Conservation (phyloP, 2,797 vertebrate genomes). For the Halcyon leucocephala region DNA sequence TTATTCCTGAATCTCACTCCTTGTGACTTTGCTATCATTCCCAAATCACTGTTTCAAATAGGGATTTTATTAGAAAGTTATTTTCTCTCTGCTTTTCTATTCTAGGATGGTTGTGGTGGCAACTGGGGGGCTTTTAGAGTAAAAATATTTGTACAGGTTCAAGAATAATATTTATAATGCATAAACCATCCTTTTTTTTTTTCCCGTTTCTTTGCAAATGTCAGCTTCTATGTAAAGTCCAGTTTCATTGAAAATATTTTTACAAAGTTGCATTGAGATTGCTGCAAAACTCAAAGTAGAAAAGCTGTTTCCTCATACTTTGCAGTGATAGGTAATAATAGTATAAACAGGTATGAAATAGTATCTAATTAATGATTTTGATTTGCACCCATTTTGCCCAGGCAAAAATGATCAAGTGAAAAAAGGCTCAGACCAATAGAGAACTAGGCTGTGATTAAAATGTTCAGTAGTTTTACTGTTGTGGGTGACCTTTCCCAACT, state of each 20-base stretch:
- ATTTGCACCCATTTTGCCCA: not conserved
- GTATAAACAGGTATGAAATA: not conserved
- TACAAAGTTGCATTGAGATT: not conserved
- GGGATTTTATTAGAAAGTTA: not conserved
- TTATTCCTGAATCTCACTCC: not conserved
- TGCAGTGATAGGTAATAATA: not conserved
- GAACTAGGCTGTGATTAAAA: conserved; percentile 47
- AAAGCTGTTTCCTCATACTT: not conserved
- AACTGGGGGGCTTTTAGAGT: not conserved
- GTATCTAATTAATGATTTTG: conserved; percentile 1
- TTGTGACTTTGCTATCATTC: not conserved
- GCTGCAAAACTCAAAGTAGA: not conserved
- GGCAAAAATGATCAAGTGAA: conserved; percentile 10
- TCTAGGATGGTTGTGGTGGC: not conserved
- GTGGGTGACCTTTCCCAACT: conserved; percentile 29
- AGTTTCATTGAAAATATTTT: not conserved
- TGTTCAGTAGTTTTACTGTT: conserved; percentile 33
- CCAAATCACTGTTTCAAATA: not conserved
- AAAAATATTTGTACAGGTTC: not conserved
- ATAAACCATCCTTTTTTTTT: not conserved
- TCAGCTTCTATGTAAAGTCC: not conserved
- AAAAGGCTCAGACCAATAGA: conserved; percentile 14
- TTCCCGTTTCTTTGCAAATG: not conserved
- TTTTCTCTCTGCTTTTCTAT: not conserved
- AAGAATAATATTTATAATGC: conserved; percentile 8